Percentiles rank a stretch among this genome's conserved stretches.
These are phyloP conservation scores for Channallabes apus DNA, from an alignment of 2,797 vertebrate genomes.

Conservation along the genomic window DNA sequence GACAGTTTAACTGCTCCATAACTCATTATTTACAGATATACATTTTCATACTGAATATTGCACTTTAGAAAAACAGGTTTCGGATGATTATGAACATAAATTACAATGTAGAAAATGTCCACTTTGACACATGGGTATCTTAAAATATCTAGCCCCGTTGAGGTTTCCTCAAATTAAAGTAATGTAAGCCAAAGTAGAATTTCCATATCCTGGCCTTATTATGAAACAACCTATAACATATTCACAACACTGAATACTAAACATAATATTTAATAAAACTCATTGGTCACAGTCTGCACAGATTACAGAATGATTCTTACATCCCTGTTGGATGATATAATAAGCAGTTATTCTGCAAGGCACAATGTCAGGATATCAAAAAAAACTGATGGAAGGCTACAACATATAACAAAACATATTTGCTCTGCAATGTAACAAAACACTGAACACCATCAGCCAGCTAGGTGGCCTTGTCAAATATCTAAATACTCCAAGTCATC, in stretches of 20 bases:
- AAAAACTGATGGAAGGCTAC: slow-evolving; percentile 31
- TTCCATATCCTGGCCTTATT: not conserved
- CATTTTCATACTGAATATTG: not conserved
- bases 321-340: slow-evolving; percentile 64
- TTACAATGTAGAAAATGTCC: not conserved
- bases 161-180: not conserved
- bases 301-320: slow-evolving; percentile 57
- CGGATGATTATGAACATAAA: not conserved
- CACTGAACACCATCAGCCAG: slow-evolving; percentile 44
- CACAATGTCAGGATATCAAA: slow-evolving; percentile 64
- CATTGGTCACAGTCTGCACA: slow-evolving; percentile 58
- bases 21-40: not conserved
- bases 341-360: slow-evolving; percentile 72
- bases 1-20: not conserved
- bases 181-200: not conserved
- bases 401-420: slow-evolving; percentile 46
- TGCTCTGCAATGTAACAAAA: slow-evolving; percentile 53
- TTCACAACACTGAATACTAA: slow-evolving; percentile 34
- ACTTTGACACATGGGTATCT: not conserved
- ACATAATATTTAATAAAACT: slow-evolving; percentile 74
- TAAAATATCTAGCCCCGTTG: no score
- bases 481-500: slow-evolving; percentile 39
- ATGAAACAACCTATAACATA: not conserved
- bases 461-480: slow-evolving; percentile 50
- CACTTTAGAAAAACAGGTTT: not conserved